Evolutionary conservation across 2,113 vertebrate species (phyloP), one percentile per base, ranked within the genome.

Genomic region (Cathartes aura): DNA sequence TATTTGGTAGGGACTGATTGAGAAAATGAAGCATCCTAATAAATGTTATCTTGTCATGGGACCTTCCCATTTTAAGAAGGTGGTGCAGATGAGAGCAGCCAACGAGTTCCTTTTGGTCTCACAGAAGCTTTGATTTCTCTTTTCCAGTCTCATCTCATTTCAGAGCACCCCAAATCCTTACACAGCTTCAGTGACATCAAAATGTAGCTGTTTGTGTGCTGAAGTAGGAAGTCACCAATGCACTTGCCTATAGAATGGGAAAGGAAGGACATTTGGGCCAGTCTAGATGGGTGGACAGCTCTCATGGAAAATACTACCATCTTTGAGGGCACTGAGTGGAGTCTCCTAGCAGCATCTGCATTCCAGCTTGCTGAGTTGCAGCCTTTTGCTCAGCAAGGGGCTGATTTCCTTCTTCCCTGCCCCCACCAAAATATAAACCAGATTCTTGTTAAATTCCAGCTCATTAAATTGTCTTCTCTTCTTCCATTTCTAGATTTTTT

Each of bases 401-500:
- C 87, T 36, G n/a, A 18, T n/a, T 34, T 67, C 75, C 60, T 73
- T 11, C 52, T 47, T 78, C 71, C 59, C 19, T 58, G 18, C 43
- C 17, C 29, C 15, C 47, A 36, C 47, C n/a, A 19, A 81, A 90
- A 94, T 15, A 42, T 15, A 47, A 96, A 95, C 12, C 89, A 86
- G 74, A 81, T 23, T 84, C 74, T 21, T 15, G 45, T 45, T 52
- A 68, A 82, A 92, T 64, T 26, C 67, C 83, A 58, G 62, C 86
- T 83, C 56, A 2, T 50, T 75, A 34, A 90, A 20, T 9, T 38
- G 23, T 48, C 66, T 93, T 82, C 27, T 83, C 62, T 76, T 66
- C 67, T 92, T 67, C 73, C 27, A 1, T 40, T 67, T 85, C 71
- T 17, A 98, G 98, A 98, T 89, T 98, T 98, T 74, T 79, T 98